Conservation (phyloP, 1,140 invertebrate species). For the Lanistes nyassanus region DNA sequence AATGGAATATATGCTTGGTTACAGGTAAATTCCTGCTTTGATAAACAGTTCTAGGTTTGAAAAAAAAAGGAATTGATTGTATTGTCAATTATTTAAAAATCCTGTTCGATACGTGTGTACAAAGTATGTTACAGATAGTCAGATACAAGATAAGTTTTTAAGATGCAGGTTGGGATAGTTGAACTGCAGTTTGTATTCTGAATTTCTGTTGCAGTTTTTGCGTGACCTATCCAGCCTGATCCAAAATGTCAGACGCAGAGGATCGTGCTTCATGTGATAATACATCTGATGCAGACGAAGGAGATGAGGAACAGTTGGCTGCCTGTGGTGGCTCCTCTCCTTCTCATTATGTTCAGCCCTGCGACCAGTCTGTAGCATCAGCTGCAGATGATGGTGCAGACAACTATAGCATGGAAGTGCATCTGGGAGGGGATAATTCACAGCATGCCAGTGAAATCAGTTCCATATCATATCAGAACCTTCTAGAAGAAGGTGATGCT, state of each 20-base stretch:
- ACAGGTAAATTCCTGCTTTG: too few relatives aligned
- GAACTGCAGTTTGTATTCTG: too few relatives aligned
- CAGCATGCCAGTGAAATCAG: constrained; percentile 63
- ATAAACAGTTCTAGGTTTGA: too few relatives aligned
- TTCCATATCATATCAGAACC: constrained; percentile 62
- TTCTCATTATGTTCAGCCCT: constrained; percentile 1
- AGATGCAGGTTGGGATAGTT: too few relatives aligned
- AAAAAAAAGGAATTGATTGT: too few relatives aligned
- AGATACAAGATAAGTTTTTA: too few relatives aligned
- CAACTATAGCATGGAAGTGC: constrained; percentile 62
- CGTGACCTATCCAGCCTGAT: not conserved
- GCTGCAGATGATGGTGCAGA: constrained; percentile 44
- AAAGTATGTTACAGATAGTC: too few relatives aligned
- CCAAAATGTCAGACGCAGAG: constrained; percentile 23
- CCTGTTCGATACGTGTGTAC: too few relatives aligned
- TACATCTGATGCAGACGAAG: constrained; percentile 14
- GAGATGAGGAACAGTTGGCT: constrained; percentile 35
- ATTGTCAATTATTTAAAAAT: too few relatives aligned
- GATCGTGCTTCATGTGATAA: constrained; percentile 18
- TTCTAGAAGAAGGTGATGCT: constrained; percentile 55
- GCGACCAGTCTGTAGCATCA: constrained; percentile 16
- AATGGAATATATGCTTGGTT: too few relatives aligned
- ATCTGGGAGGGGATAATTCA: constrained; percentile 60
- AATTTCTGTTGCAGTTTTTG: too few relatives aligned
- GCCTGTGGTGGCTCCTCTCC: constrained; percentile 42